Evolutionary conservation across 2,113 vertebrate species (phyloP).

Genomic region (Semicossyphus pulcher): DNA sequence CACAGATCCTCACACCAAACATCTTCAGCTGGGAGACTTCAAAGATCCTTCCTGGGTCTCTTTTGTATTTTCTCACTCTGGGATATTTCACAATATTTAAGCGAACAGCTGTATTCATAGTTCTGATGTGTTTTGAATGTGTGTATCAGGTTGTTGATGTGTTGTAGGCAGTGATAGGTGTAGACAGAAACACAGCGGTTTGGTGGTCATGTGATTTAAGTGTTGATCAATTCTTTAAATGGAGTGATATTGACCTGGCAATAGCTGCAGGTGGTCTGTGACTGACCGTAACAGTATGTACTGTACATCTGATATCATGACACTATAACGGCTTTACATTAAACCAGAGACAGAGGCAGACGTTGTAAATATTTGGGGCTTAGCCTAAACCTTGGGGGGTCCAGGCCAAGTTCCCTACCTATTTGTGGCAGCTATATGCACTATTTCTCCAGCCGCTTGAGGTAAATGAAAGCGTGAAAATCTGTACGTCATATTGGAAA

Average conservation of each 20-base stretch:
- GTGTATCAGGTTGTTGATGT: no score
- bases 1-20: not conserved
- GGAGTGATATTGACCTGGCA: not conserved
- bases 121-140: no score
- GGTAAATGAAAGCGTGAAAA: not conserved
- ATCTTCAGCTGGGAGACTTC: slow-evolving; percentile 12
- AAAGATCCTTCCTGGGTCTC: no score
- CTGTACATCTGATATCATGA: not conserved
- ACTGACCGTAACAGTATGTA: not conserved
- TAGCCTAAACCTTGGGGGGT: not conserved
- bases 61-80: no score
- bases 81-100: no score
- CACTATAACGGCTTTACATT: not conserved
- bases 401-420: not conserved
- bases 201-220: not conserved
- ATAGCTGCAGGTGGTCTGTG: not conserved
- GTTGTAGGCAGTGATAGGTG: no score
- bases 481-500: not conserved
- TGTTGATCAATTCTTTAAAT: not conserved
- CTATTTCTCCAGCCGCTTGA: not conserved
- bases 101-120: no score
- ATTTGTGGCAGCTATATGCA: not conserved
- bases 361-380: not conserved
- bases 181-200: no score
- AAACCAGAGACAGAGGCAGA: not conserved